These are phyloP conservation scores for Temnothorax nylanderi DNA, from an alignment of 1,140 invertebrate species.

Conservation along the genomic window DNA sequence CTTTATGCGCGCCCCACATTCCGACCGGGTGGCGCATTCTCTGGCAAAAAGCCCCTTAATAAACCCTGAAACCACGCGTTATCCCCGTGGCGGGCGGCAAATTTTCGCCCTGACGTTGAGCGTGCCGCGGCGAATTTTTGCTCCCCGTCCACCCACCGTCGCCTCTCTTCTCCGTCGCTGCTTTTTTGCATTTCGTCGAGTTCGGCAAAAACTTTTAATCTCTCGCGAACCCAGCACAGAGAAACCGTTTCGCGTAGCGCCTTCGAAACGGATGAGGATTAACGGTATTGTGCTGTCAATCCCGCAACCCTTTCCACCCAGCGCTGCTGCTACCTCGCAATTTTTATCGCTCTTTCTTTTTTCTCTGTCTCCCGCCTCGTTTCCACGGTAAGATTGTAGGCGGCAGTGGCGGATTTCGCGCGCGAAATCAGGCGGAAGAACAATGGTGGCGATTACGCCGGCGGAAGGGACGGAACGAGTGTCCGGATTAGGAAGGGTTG, in stretches of 20 bases:
- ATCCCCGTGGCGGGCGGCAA: constrained; percentile 21
- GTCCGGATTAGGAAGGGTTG: constrained; percentile 65
- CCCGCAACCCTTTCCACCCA: constrained; percentile 37
- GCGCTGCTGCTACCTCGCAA: constrained; percentile 52
- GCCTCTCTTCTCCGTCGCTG: background rate
- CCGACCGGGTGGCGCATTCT: background rate
- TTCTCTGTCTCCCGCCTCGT: constrained; percentile 51
- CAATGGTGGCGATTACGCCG: constrained; percentile 71
- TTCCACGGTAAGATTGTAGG: constrained; percentile 64
- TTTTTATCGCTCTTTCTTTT: constrained; percentile 68
- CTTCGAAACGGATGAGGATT: constrained; percentile 74
- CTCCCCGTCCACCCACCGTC: constrained; percentile 22
- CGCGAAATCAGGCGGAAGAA: constrained; percentile 71
- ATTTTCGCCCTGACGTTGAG: constrained; percentile 35
- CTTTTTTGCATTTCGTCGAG: constrained; percentile 67
- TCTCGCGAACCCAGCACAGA: constrained; percentile 44
- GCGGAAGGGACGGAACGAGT: constrained; percentile 55
- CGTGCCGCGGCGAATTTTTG: constrained; percentile 43
- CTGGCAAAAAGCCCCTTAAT: constrained; percentile 60
- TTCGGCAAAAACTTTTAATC: constrained; percentile 77
- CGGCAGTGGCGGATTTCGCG: constrained; percentile 56
- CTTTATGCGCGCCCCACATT: background rate
- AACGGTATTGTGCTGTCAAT: constrained; percentile 76
- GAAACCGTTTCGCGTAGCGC: constrained; percentile 51
- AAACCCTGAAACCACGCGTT: constrained; percentile 52